Evolutionary conservation across 1,140 invertebrate species (phyloP), one percentile per base, ranked within the genome.

Genomic region (Heliconius nattereri): DNA sequence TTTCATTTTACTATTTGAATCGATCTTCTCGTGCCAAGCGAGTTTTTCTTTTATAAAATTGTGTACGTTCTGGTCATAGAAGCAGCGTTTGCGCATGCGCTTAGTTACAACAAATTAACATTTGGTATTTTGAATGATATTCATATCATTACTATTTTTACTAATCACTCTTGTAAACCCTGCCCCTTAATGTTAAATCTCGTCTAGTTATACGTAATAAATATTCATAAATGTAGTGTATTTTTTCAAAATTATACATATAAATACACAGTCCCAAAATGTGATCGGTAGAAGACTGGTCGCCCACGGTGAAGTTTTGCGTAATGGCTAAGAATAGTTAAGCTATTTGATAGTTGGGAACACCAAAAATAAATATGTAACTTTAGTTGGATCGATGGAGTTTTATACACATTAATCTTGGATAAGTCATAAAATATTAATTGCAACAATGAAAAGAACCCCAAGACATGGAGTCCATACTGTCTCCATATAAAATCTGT

Each of bases 41-140:
- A 89, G 89, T 87, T 78, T 85, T 86, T 83, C 87, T 45, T 16
- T 45, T 88, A 87, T 86, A 85, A 81, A 29, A 88, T 90, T 86
- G 92, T 94, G 92, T 92, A 91, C 86, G 84, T 89, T 93, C 92
- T 94, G 92, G 92, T 94, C 92, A 94, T 92, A 91, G 87, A 84
- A 66, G 87, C 83, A 86, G 85, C 85, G 83, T 79, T 76, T 73
- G 78, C 74, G 85, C 85, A 26, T 78, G 80, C 66, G 76, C 66
- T 71, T 81, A 80, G 71, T 73, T 73, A 73, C 70, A 37, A 57
- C 60, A 78, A 75, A 78, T 54, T 81, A 75, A 75, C 45, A 75
- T 80, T 76, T 73, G 57, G 40, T 35, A 75, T 20, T 75, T 71
- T 52, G n/a, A 60, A 23, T 76, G 60, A 78, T 26, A 9, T 73